Base-by-base conservation (phyloP, 2,113 vertebrate species). In the Pheucticus melanocephalus region DNA sequence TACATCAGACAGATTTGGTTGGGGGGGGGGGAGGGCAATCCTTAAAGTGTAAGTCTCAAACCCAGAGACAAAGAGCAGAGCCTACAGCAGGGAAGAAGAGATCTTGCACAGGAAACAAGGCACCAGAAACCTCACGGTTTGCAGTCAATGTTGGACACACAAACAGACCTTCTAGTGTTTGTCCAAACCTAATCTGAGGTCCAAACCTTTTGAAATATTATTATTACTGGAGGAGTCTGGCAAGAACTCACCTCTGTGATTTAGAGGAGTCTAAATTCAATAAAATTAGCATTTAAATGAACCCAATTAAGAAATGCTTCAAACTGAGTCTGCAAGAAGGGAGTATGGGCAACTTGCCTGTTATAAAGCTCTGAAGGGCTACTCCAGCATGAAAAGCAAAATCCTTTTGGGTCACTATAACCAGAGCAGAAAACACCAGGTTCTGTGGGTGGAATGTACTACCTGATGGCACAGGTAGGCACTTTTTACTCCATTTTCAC, bases 201-300 rank as follows among this genome's bases (percentile, higher is more conserved):
- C 78, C 82, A 92, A 59, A 68, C 37, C 45, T 65, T 86, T 73
- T 78, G 76, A 95, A 96, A 78, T 92, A 83, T 81, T 82, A 53
- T 84, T 92, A 78, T 71, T 70, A 72, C 61, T 65, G 60, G 31
- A 86, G 28, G 12, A 92, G 61, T 18, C 71, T 96, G 80, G 53
- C 80, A 69, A 81, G 86, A 95, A 75, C 82, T 79, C 80, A 90
- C 88, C 86, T 95, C 72, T 71, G 47, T 86, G 73, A 94, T 83
- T 95, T 86, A 96, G 53, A 94, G 60, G 72, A 94, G 60, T 39
- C 56, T 76, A 61, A 81, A 92, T 93, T 94, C 92, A 93, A 95
- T 90, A 96, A 95, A 88, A 96, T 95, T 94, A 96, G 80, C 92
- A 95, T 97, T 94, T 95, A 97, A 97, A 96, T 93, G 64, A 96